These are phyloP conservation scores for Diogma glabrata DNA, from an alignment of 2,888 invertebrate genomes.

Conservation along the genomic window DNA sequence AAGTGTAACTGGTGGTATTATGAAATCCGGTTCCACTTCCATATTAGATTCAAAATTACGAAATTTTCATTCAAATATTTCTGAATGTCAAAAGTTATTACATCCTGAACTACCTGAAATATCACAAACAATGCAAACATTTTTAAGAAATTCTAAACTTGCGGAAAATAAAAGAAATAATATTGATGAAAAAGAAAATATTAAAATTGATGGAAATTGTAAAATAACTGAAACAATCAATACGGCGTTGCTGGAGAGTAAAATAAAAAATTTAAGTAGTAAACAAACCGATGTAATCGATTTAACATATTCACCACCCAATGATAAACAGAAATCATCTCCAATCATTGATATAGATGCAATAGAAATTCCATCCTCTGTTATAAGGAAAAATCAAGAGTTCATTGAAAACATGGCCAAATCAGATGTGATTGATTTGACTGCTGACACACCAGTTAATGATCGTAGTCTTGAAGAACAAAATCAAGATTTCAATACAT, in stretches of 20 bases:
- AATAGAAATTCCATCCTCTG: constrained; percentile 26
- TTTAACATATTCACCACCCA: constrained; percentile 29
- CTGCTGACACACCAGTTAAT: constrained; percentile 11
- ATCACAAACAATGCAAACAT: constrained; percentile 57
- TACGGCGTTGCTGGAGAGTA: constrained; percentile 29
- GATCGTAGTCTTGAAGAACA: constrained; percentile 27
- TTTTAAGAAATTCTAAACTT: constrained; percentile 40
- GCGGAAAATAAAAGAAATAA: constrained; percentile 21
- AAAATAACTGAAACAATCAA: constrained; percentile 32
- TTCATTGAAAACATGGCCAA: constrained; percentile 21
- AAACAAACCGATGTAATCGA: constrained; percentile 31
- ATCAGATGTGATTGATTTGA: constrained; percentile 16
- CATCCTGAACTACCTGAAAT: constrained; percentile 65
- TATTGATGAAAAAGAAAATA: constrained; percentile 22
- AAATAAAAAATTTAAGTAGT: constrained; percentile 17
- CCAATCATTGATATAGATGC: constrained; percentile 29
- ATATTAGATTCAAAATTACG: constrained; percentile 75
- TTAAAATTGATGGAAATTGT: neutral
- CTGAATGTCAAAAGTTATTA: constrained; percentile 76
- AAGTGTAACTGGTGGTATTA: constrained; percentile 52
- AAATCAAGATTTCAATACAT: constrained; percentile 31
- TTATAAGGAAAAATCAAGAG: constrained; percentile 23
- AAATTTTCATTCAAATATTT: constrained; percentile 73
- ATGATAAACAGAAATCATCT: constrained; percentile 24
- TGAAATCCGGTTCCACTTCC: constrained; percentile 73